Percentiles rank a stretch among this genome's conserved stretches.
These are phyloP conservation scores for Myxocyprinus asiaticus DNA, from an alignment of 2,113 vertebrate genomes.

Conservation along the genomic window DNA sequence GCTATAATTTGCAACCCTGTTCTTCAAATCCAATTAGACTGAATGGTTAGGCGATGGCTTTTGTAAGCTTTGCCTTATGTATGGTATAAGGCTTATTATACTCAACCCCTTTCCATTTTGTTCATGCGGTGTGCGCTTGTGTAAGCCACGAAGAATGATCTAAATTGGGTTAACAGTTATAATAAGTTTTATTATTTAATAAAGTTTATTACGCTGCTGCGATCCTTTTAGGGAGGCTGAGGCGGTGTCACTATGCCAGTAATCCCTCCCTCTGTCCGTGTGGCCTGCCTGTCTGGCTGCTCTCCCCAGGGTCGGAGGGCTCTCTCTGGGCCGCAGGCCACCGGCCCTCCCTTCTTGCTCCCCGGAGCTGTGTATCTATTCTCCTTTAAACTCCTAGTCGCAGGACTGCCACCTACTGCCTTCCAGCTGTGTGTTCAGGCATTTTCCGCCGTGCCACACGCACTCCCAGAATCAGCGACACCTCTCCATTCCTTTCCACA, in stretches of 20 bases:
- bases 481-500: slow-evolving; percentile 14
- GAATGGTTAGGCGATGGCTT: slow-evolving; percentile 99
- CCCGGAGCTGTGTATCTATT: slow-evolving; percentile 64
- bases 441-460: slow-evolving; percentile 39
- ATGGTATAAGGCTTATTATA: slow-evolving; percentile 99
- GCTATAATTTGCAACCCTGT: slow-evolving; percentile 99
- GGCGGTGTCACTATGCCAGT: slow-evolving; percentile 92
- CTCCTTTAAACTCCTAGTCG: slow-evolving; percentile 58
- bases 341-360: slow-evolving; percentile 64
- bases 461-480: slow-evolving; percentile 19
- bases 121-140: slow-evolving; percentile 75
- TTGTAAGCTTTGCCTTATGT: slow-evolving; percentile 99
- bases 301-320: slow-evolving; percentile 70
- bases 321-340: slow-evolving; percentile 65
- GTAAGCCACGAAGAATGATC: slow-evolving; percentile 99
- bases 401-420: slow-evolving; percentile 59
- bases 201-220: slow-evolving; percentile 99
- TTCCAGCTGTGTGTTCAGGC: slow-evolving; percentile 45
- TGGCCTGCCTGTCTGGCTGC: slow-evolving; percentile 82
- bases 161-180: slow-evolving; percentile 99
- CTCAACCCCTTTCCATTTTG: slow-evolving; percentile 83
- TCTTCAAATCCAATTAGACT: slow-evolving; percentile 99
- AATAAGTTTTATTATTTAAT: slow-evolving; percentile 99
- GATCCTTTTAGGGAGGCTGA: slow-evolving; percentile 99
- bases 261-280: slow-evolving; percentile 92